phyloP scores from a whole-genome alignment of 1,140 invertebrate species.

The Drosophila repleta region DNA sequence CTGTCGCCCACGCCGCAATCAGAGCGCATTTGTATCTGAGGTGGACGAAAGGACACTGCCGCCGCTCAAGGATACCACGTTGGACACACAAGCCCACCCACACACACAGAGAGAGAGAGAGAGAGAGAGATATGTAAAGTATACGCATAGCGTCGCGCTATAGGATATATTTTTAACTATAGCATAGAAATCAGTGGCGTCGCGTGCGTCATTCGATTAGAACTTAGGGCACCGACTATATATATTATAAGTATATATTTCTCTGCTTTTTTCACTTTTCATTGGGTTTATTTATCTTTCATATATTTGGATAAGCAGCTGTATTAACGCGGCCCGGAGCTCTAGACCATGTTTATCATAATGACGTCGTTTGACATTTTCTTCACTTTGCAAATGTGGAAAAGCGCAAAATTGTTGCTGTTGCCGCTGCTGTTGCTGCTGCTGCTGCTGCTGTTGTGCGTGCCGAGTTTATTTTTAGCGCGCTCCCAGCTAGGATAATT shows the following conservation, averaged over 20 bases:
- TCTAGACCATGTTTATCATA: slow-evolving; percentile 59
- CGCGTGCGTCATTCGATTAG: slow-evolving; percentile 77
- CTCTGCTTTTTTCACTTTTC: slow-evolving; percentile 26
- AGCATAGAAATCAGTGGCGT: slow-evolving; percentile 53
- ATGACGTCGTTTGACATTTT: slow-evolving; percentile 65
- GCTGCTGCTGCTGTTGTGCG: slow-evolving; percentile 29
- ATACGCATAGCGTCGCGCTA: neutral
- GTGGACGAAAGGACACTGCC: slow-evolving; percentile 52
- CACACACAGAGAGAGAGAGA: neutral
- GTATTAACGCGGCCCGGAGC: slow-evolving; percentile 33
- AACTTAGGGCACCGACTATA: slow-evolving; percentile 49
- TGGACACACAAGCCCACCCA: slow-evolving; percentile 31
- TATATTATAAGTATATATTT: neutral
- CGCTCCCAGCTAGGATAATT: slow-evolving; percentile 62
- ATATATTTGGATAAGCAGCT: slow-evolving; percentile 67
- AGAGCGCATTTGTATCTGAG: slow-evolving; percentile 63
- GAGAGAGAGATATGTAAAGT: neutral
- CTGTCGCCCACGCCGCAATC: slow-evolving; percentile 46
- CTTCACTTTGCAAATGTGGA: slow-evolving; percentile 38
- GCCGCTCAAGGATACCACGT: slow-evolving; percentile 56
- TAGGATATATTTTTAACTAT: slow-evolving; percentile 33
- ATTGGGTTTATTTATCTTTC: slow-evolving; percentile 54
- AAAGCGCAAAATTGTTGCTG: slow-evolving; percentile 20
- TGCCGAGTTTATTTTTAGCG: slow-evolving; percentile 61
- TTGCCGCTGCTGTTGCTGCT: slow-evolving; percentile 34